These are phyloP conservation scores for Apistogramma diplotaenia DNA, from an alignment of 2,113 vertebrate genomes.

Conservation along the genomic window DNA sequence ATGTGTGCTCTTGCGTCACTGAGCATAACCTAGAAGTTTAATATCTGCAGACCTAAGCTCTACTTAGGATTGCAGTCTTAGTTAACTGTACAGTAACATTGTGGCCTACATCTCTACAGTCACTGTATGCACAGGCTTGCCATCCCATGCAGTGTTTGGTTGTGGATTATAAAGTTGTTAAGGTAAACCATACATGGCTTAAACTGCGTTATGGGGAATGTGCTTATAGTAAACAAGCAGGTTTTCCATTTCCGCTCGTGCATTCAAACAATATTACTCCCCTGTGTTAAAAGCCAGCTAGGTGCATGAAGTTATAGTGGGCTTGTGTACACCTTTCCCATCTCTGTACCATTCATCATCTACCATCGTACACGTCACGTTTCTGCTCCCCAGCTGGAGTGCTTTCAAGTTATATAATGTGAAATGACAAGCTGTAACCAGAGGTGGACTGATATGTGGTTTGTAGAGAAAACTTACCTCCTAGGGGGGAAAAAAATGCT, in stretches of 20 bases:
- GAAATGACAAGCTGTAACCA: constrained; percentile 57
- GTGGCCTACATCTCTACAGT: background rate
- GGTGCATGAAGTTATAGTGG: background rate
- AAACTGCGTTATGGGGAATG: background rate
- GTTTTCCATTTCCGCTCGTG: constrained; percentile 10
- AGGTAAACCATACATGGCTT: background rate
- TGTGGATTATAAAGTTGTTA: constrained; percentile 17
- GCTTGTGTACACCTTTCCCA: background rate
- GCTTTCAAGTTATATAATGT: constrained; percentile 63
- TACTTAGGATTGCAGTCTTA: constrained; percentile 32
- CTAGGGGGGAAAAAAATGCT: constrained; percentile 1
- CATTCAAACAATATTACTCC: constrained; percentile 12
- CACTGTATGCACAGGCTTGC: constrained; percentile 10
- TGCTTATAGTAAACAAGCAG: constrained; percentile 4
- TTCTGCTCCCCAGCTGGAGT: constrained; percentile 47
- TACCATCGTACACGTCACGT: constrained; percentile 37
- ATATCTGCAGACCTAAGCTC: constrained; percentile 49
- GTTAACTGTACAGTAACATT: constrained; percentile 19
- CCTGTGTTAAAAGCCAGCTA: constrained; percentile 12
- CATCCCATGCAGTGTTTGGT: background rate
- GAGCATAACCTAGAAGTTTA: constrained; percentile 20
- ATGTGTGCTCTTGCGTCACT: constrained; percentile 20
- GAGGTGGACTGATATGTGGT: constrained; percentile 44
- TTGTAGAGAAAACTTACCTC: constrained; percentile 44
- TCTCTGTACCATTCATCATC: constrained; percentile 33